Evolutionary conservation across 2,113 vertebrate species (phyloP).

Genomic region (Tyto alba): DNA sequence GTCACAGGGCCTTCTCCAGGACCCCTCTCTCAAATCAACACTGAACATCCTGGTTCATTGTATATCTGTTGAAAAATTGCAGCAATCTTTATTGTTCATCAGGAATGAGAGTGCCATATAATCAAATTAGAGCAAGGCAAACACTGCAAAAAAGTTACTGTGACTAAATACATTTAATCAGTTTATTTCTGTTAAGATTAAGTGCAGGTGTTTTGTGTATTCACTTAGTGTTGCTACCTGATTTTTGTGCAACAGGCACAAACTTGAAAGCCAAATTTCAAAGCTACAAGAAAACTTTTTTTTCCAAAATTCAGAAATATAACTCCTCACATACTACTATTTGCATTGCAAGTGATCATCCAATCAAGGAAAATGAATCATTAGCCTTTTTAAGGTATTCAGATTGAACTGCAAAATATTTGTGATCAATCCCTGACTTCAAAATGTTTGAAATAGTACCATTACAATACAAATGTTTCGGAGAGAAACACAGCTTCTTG

Average conservation of each 20-base stretch:
- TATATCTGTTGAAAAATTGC: not conserved
- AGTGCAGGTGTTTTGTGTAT: not conserved
- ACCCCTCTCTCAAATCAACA: rapidly evolving
- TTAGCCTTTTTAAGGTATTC: not conserved
- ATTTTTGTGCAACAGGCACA: not conserved
- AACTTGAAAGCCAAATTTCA: slow-evolving; percentile 14
- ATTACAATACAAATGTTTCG: not conserved
- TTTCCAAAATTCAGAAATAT: slow-evolving; percentile 7
- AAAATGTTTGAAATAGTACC: not conserved
- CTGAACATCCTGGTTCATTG: not conserved
- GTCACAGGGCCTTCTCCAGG: not conserved
- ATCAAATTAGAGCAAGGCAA: slow-evolving; percentile 21
- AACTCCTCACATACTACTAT: not conserved
- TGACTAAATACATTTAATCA: not conserved
- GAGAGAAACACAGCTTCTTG: not conserved
- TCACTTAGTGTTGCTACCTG: not conserved
- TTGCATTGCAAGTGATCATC: not conserved
- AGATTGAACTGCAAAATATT: slow-evolving; percentile 8
- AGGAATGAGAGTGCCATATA: not conserved
- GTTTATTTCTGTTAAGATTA: slow-evolving; percentile 21
- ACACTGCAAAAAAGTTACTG: not conserved
- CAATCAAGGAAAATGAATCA: not conserved
- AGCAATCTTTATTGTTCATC: not conserved
- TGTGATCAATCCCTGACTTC: not conserved
- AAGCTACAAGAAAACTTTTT: not conserved